Percentiles rank a stretch among this genome's conserved stretches.
These are phyloP conservation scores for Phrynosoma platyrhinos DNA, from an alignment of 2,113 vertebrate species.

Conservation along the genomic window DNA sequence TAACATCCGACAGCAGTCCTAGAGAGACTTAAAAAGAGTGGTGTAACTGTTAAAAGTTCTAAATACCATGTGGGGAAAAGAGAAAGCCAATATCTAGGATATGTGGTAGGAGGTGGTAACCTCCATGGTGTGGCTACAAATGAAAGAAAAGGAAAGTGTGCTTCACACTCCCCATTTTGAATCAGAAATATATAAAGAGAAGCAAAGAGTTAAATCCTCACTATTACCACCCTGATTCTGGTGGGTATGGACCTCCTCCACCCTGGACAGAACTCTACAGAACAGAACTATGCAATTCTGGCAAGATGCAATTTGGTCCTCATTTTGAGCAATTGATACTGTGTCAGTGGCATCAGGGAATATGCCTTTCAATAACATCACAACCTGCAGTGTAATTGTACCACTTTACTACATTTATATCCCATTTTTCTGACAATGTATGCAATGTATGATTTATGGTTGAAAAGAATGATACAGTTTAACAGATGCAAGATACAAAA, in stretches of 20 bases:
- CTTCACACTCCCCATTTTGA: too few species aligned
- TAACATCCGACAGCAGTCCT: too few species aligned
- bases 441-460: neutral
- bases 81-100: too few species aligned
- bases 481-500: neutral
- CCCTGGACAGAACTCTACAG: neutral
- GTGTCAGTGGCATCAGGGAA: neutral
- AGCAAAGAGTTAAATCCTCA: neutral
- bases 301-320: neutral
- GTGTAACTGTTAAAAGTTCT: too few species aligned
- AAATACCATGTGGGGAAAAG: too few species aligned
- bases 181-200: neutral
- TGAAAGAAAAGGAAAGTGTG: too few species aligned
- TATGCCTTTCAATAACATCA: too few species aligned
- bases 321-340: neutral
- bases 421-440: neutral
- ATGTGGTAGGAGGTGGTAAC: too few species aligned
- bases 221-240: neutral
- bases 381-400: neutral
- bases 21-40: too few species aligned
- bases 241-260: neutral
- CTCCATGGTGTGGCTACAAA: too few species aligned
- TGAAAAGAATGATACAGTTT: neutral
- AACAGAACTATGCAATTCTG: neutral
- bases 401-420: neutral